phyloP scores from a whole-genome alignment of 2,888 invertebrate genomes.

The Biston betularia region DNA sequence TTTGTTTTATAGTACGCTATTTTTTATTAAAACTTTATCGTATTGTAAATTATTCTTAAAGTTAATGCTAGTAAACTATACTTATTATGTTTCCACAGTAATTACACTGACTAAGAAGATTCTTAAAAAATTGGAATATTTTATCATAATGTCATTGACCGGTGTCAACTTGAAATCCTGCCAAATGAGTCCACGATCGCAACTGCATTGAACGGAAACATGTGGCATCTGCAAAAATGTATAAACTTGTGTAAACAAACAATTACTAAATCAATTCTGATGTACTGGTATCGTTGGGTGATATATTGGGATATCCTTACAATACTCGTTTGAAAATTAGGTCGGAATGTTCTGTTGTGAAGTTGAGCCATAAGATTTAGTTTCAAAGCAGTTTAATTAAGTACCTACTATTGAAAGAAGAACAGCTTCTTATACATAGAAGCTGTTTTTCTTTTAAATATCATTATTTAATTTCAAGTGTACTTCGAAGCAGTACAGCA shows the following conservation, averaged over 20 bases:
- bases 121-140: background rate
- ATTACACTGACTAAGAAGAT: too few relatives aligned
- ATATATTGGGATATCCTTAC: conserved; percentile 43
- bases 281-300: conserved; percentile 36
- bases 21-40: too few relatives aligned
- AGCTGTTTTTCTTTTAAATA: too few relatives aligned
- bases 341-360: conserved; percentile 23
- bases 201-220: conserved; percentile 52
- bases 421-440: too few relatives aligned
- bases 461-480: too few relatives aligned
- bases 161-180: conserved; percentile 55
- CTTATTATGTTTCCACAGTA: too few relatives aligned
- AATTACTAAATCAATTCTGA: conserved; percentile 40
- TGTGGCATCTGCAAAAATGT: conserved; percentile 54
- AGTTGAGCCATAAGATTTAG: background rate
- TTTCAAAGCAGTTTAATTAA: background rate
- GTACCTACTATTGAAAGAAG: background rate
- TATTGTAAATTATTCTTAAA: too few relatives aligned
- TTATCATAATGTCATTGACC: conserved; percentile 55
- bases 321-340: conserved; percentile 23
- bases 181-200: conserved; percentile 55
- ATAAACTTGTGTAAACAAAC: conserved; percentile 48
- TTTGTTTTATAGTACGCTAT: too few relatives aligned
- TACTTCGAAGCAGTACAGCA: too few relatives aligned
- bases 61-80: too few relatives aligned